Evolutionary conservation across 2,113 vertebrate species (phyloP).

Genomic region (Lutjanus erythropterus): DNA sequence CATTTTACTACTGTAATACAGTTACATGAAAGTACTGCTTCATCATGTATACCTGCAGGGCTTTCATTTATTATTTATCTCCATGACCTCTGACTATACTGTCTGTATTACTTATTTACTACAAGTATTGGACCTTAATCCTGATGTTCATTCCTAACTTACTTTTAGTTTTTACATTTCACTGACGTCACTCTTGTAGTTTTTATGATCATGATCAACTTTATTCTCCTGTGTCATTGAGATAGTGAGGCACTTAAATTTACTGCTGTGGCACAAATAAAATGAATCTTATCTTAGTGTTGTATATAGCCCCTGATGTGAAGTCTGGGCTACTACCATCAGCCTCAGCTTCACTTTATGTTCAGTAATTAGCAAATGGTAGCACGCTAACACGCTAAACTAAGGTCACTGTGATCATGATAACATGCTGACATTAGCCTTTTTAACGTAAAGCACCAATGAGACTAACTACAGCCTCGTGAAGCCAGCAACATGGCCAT

Average conservation of each 20-base stretch:
- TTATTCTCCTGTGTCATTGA: not conserved
- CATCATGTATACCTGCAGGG: too few relatives aligned
- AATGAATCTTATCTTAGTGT: not conserved
- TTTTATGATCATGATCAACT: conserved; percentile 2
- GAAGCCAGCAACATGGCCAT: too few relatives aligned
- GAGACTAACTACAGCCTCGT: too few relatives aligned
- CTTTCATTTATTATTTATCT: not conserved
- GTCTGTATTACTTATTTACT: not conserved
- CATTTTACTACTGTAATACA: not conserved
- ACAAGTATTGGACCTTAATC: not conserved
- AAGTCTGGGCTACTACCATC: not conserved
- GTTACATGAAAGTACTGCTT: not conserved
- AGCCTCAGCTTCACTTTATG: not conserved
- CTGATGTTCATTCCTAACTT: not conserved
- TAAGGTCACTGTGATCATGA: not conserved
- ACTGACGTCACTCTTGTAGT: conserved; percentile 12
- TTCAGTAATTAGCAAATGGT: not conserved
- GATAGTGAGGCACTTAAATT: not conserved
- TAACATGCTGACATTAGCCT: not conserved
- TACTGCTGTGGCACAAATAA: not conserved
- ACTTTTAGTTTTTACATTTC: not conserved
- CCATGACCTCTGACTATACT: not conserved
- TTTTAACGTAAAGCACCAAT: not conserved
- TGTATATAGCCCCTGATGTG: not conserved
- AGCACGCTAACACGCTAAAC: not conserved